These are phyloP conservation scores for Brachylomia viminalis DNA, from an alignment of 2,888 invertebrate species.

Conservation along the genomic window DNA sequence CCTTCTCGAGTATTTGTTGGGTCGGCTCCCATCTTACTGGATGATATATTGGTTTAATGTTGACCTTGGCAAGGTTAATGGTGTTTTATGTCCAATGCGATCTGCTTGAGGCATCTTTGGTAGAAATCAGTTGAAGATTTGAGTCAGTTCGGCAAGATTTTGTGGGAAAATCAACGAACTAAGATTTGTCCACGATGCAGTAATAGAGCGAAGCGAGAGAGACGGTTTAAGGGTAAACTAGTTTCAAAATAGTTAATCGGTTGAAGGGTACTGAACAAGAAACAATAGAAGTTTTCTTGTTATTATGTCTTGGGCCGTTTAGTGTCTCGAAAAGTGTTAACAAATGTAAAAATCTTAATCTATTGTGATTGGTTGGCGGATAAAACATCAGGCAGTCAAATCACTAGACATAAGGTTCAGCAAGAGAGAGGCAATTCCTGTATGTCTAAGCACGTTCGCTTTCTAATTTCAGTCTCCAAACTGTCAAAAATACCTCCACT, in stretches of 20 bases:
- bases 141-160: not conserved
- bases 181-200: not conserved
- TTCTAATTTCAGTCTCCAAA: not conserved
- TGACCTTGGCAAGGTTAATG: conserved; percentile 29
- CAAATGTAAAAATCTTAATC: not conserved
- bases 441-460: not conserved
- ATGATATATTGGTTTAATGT: conserved; percentile 12
- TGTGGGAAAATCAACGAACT: not conserved
- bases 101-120: not conserved
- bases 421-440: not conserved
- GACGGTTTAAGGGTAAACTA: too few relatives aligned
- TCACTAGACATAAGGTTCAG: not conserved
- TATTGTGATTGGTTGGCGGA: not conserved
- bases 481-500: not conserved
- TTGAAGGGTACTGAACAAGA: too few relatives aligned
- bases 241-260: too few relatives aligned
- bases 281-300: too few relatives aligned
- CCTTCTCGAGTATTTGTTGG: conserved; percentile 16
- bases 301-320: too few relatives aligned
- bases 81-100: not conserved
- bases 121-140: conserved; percentile 7
- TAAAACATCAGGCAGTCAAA: not conserved
- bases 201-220: not conserved
- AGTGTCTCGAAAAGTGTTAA: too few relatives aligned
- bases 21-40: conserved; percentile 16